Base-by-base conservation (phyloP, 1,140 invertebrate species). In the Cydia splendana region DNA sequence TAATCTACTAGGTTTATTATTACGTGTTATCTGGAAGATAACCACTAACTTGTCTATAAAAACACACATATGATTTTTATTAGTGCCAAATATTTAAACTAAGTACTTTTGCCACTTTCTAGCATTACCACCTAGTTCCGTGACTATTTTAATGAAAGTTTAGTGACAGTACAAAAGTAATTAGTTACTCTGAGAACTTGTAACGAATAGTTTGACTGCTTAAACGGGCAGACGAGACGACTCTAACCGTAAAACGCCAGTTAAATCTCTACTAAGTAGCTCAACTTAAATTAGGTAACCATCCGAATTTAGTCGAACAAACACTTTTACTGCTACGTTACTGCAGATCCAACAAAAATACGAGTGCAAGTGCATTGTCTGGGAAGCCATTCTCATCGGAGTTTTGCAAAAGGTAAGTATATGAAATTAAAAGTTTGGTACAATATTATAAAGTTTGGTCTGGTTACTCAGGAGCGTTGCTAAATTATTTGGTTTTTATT, bases 251-350 rank as follows among this genome's bases (percentile, higher is more conserved):
- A 69, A 38, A 71, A 71, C 67, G 67, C 34, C 34, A 71, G 67
- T 71, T 71, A 71, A 71, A 71, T 71, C 67, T 71, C 38, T 38
- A 71, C 67, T 38, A 71, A 71, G 34, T 71, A 71, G 67, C 67
- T 18, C n/a, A 71, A 71, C 67, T 71, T 71, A 18, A 71, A 71
- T 71, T 71, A 71, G 67, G 67, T 18, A 38, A 42, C 67, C 34
- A 42, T n/a, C 34, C 5, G 30, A n/a, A 71, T 42, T 71, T 38
- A 15, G 67, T 2, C 15, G n/a, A 71, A 38, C 45, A 42, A 71
- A 71, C 20, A 20, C 57, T 62, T 62, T 62, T 62, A 12, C 9
- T 24, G 6, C 15, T 18, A 57, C 9, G 57, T 20, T 62, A 62
- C 7, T 24, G 20, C 15, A 24, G 9, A 57, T 7, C 4, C 20